Evolutionary conservation across 1,140 invertebrate species (phyloP).

Genomic region (Temnothorax longispinosus): DNA sequence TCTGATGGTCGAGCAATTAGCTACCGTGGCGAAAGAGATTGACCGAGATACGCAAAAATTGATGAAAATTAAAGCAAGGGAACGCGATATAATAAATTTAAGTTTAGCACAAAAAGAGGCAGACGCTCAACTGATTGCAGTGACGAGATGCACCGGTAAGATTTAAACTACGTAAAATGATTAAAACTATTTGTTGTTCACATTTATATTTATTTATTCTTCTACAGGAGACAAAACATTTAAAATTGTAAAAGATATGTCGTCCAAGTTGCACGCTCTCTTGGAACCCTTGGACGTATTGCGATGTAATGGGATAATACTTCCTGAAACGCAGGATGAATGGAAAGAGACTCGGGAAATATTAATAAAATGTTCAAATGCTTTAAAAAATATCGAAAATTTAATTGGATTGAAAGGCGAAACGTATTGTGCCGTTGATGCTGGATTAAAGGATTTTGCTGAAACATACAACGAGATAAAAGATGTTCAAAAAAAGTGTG

Average conservation of each 20-base stretch:
- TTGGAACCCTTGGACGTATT: slow-evolving; percentile 68
- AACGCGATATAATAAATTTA: slow-evolving; percentile 63
- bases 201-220: neutral
- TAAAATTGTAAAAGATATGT: slow-evolving; percentile 30
- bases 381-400: slow-evolving; percentile 58
- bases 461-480: slow-evolving; percentile 56
- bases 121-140: slow-evolving; percentile 46
- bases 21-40: slow-evolving; percentile 64
- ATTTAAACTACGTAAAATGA: neutral
- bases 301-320: slow-evolving; percentile 65
- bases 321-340: slow-evolving; percentile 68
- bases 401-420: slow-evolving; percentile 61
- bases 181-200: neutral
- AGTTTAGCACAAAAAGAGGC: slow-evolving; percentile 28
- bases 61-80: slow-evolving; percentile 65
- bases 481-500: slow-evolving; percentile 63
- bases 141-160: slow-evolving; percentile 64
- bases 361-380: slow-evolving; percentile 57
- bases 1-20: slow-evolving; percentile 60
- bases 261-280: slow-evolving; percentile 59
- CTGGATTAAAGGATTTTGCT: slow-evolving; percentile 62
- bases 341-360: slow-evolving; percentile 44
- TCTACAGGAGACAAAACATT: slow-evolving; percentile 53
- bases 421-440: slow-evolving; percentile 43
- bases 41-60: slow-evolving; percentile 66